Evolutionary conservation across 1,140 invertebrate species (phyloP).

Genomic region (Diorhabda sublineata): DNA sequence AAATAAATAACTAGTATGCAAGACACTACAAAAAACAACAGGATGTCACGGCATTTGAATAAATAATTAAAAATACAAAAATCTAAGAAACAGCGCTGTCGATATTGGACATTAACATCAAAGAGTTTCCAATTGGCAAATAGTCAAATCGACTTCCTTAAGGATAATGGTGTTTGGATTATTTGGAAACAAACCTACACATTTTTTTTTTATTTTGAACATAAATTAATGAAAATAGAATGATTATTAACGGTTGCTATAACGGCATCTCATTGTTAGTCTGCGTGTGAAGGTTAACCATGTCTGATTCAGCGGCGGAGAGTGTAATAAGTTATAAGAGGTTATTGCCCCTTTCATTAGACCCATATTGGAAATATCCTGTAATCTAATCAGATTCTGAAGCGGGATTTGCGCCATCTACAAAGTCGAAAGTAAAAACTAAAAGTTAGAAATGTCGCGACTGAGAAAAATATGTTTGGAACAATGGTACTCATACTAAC

Average conservation of each 20-base stretch:
- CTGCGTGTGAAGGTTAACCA: not conserved
- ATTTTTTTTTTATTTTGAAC: conserved; percentile 1
- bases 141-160: not conserved
- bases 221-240: not conserved
- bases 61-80: conserved; percentile 3
- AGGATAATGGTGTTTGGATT: not conserved
- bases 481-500: too few relatives aligned
- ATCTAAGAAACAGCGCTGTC: not conserved
- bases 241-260: not conserved
- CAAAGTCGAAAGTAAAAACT: too few relatives aligned
- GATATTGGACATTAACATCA: conserved; percentile 1
- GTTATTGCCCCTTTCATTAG: too few relatives aligned
- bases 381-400: too few relatives aligned
- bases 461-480: too few relatives aligned
- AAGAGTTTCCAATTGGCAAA: not conserved
- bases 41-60: not conserved
- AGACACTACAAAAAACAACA: conserved; percentile 1
- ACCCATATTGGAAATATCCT: too few relatives aligned
- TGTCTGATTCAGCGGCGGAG: not conserved
- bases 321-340: too few relatives aligned
- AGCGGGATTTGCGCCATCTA: too few relatives aligned
- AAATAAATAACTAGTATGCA: not conserved
- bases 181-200: not conserved
- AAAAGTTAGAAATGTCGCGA: too few relatives aligned
- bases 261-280: conserved; percentile 1